Evolutionary conservation across 2,113 vertebrate species (phyloP).

Genomic region (Numida meleagris): DNA sequence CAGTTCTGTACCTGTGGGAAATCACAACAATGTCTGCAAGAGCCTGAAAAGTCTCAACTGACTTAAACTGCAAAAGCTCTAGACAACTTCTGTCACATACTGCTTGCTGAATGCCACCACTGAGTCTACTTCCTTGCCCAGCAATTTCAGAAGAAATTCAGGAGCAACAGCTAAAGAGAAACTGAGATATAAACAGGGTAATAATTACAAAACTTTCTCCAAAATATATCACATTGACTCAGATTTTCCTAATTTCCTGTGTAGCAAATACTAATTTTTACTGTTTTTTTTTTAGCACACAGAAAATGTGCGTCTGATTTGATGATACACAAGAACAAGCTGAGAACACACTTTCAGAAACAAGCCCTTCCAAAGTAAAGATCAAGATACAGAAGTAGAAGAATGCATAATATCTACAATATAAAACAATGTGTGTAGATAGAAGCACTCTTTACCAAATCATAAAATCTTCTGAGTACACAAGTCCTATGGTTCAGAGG

Average conservation of each 20-base stretch:
- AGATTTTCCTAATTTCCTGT: background rate
- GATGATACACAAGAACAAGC: background rate
- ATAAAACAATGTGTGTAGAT: background rate
- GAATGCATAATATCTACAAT: background rate
- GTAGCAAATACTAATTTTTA: background rate
- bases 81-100: background rate
- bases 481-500: background rate
- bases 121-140: background rate
- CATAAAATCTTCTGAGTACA: background rate
- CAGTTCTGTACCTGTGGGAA: background rate
- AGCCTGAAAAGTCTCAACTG: background rate
- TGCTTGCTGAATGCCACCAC: background rate
- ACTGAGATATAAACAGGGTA: accelerated
- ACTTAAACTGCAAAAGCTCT: background rate
- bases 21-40: background rate
- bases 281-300: background rate
- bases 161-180: background rate
- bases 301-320: background rate
- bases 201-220: background rate
- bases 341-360: background rate
- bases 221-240: background rate
- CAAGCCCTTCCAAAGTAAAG: background rate
- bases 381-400: background rate
- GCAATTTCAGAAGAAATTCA: background rate
- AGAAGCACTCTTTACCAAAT: background rate